Percentiles rank a stretch among this genome's conserved stretches.
phyloP scores from a whole-genome alignment of 2,888 invertebrate genomes.

The Pharmacophagus antenor region DNA sequence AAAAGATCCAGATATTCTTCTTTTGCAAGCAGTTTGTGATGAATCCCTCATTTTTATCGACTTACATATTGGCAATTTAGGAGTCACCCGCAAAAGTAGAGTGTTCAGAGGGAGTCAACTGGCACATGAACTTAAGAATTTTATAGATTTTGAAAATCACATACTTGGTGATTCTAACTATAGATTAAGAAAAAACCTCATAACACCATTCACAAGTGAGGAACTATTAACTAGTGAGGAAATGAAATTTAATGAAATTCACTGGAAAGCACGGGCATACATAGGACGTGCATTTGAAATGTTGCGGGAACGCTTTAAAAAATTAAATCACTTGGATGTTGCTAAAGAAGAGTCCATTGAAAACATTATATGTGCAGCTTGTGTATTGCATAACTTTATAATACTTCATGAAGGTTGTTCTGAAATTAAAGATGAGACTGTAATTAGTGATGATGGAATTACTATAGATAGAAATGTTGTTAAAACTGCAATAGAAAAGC shows the following conservation, averaged over 20 bases:
- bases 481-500: conserved; percentile 62
- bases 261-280: conserved; percentile 63
- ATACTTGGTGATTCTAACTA: conserved; percentile 67
- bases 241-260: conserved; percentile 71
- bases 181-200: conserved; percentile 61
- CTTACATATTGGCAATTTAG: conserved; percentile 60
- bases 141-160: conserved; percentile 69
- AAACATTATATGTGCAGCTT: conserved; percentile 58
- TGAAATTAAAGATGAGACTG: conserved; percentile 59
- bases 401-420: conserved; percentile 64
- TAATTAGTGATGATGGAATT: conserved; percentile 62
- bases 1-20: conserved; percentile 51
- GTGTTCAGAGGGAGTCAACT: conserved; percentile 63
- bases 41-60: conserved; percentile 66
- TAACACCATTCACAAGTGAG: conserved; percentile 67
- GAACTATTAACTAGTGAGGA: conserved; percentile 69
- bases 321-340: conserved; percentile 61
- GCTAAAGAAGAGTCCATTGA: conserved; percentile 54
- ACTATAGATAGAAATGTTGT: conserved; percentile 62
- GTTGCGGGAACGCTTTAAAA: conserved; percentile 61
- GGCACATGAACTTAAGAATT: conserved; percentile 57
- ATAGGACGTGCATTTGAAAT: conserved; percentile 68
- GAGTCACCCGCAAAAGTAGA: conserved; percentile 58
- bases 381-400: conserved; percentile 71
- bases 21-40: conserved; percentile 72